These are phyloP conservation scores for Apodemia mormo DNA, from an alignment of 2,888 invertebrate species.

Conservation along the genomic window DNA sequence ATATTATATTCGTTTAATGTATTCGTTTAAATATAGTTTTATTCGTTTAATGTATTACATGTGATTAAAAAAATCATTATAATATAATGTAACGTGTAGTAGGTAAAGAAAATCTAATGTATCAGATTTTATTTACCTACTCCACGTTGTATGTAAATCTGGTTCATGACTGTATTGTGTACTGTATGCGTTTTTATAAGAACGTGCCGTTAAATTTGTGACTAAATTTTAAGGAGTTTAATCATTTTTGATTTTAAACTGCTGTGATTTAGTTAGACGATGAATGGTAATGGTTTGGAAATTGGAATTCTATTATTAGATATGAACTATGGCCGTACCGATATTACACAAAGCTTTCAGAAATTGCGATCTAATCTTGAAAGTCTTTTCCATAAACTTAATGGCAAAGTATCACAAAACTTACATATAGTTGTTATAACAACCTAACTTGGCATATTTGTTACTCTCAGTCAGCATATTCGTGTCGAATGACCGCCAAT, in stretches of 20 bases:
- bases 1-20: too few species aligned
- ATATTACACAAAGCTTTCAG: conserved; percentile 78
- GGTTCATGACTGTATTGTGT: too few species aligned
- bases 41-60: too few species aligned
- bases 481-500: conserved; percentile 81
- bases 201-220: neutral
- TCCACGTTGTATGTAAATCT: too few species aligned
- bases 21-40: too few species aligned
- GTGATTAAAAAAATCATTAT: too few species aligned
- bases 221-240: neutral
- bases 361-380: conserved; percentile 79
- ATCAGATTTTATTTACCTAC: too few species aligned
- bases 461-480: conserved; percentile 82
- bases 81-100: too few species aligned
- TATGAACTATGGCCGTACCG: conserved; percentile 43
- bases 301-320: neutral
- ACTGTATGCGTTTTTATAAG: too few species aligned
- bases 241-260: neutral
- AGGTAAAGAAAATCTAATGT: conserved; percentile 1
- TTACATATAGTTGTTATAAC: conserved; percentile 81
- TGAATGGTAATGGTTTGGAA: conserved; percentile 29
- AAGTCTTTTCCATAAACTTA: conserved; percentile 80
- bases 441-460: conserved; percentile 81
- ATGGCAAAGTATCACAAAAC: conserved; percentile 79
- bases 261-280: conserved; percentile 17